Conservation (phyloP, 1,140 invertebrate species). For the Pseudobourletiella spinata region DNA sequence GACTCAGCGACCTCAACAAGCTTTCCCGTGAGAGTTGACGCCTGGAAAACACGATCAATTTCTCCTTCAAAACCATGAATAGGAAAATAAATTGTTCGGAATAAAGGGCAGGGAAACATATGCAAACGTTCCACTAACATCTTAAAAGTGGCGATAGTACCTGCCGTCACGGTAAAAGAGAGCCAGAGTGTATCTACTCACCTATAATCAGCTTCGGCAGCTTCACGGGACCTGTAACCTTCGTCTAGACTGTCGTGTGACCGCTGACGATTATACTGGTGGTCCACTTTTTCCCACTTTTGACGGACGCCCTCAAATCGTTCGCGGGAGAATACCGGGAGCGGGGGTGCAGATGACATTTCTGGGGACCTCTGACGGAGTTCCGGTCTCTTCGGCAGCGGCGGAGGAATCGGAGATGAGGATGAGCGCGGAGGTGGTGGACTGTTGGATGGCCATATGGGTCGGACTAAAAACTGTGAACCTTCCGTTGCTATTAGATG, state of each 20-base stretch:
- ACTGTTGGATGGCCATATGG: conserved; percentile 29
- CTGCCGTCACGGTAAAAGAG: too few species aligned
- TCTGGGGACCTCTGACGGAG: conserved; percentile 33
- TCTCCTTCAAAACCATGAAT: too few species aligned
- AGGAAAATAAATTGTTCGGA: conserved; percentile 1
- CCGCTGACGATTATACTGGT: conserved; percentile 31
- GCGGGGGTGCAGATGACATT: conserved; percentile 16
- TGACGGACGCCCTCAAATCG: conserved; percentile 33
- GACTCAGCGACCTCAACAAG: conserved; percentile 30
- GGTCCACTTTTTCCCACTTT: conserved; percentile 36
- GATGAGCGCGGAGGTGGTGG: conserved; percentile 18
- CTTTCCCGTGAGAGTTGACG: conserved; percentile 33
- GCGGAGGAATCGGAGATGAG: conserved; percentile 26
- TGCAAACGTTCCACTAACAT: too few species aligned
- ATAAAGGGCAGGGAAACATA: too few species aligned
- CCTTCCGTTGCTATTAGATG: conserved; percentile 37
- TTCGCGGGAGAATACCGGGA: conserved; percentile 25
- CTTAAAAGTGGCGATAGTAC: too few species aligned
- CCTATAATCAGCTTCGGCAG: conserved; percentile 36
- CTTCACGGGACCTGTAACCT: conserved; percentile 33
- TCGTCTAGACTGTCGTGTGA: conserved; percentile 35
- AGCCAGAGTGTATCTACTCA: too few species aligned
- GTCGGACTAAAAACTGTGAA: conserved; percentile 37
- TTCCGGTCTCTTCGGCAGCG: conserved; percentile 33
- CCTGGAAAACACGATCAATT: conserved; percentile 21